Percentiles rank a stretch among this genome's conserved stretches.
Evolutionary conservation across 1,140 invertebrate genomes (phyloP).

Genomic region (Coelopa frigida): DNA sequence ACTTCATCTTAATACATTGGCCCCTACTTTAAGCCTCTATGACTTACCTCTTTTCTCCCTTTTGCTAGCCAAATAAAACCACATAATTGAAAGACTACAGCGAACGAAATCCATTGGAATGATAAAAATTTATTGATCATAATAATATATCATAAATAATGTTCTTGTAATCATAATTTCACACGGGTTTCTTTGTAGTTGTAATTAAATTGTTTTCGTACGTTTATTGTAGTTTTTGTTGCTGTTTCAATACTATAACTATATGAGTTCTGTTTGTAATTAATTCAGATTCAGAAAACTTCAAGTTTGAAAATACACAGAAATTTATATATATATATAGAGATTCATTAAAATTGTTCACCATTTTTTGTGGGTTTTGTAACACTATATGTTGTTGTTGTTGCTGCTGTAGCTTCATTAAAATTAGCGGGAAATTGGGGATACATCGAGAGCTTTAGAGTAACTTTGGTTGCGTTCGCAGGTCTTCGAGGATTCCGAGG

Average conservation of each 20-base stretch:
- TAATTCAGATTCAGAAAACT: background rate
- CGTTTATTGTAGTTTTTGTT: background rate
- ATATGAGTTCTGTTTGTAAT: background rate
- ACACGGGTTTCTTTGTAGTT: background rate
- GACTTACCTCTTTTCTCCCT: background rate
- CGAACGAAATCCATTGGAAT: constrained; percentile 41
- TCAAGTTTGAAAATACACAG: no score
- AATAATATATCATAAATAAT: constrained; percentile 7
- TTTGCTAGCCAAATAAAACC: background rate
- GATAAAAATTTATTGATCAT: constrained; percentile 43
- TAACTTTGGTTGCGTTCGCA: no score
- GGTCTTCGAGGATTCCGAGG: no score
- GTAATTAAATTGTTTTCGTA: background rate
- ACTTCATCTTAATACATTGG: no score
- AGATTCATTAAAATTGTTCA: no score
- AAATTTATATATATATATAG: no score
- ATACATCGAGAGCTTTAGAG: no score
- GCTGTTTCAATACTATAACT: background rate
- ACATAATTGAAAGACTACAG: constrained; percentile 8
- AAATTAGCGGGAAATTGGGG: no score
- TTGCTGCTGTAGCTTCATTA: no score
- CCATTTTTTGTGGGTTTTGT: no score
- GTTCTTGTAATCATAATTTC: background rate
- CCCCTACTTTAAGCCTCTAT: no score
- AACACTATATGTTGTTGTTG: no score